Evolutionary conservation across 2,797 vertebrate species (phyloP), one percentile per base, ranked within the genome.

Genomic region (Siniperca undulata): DNA sequence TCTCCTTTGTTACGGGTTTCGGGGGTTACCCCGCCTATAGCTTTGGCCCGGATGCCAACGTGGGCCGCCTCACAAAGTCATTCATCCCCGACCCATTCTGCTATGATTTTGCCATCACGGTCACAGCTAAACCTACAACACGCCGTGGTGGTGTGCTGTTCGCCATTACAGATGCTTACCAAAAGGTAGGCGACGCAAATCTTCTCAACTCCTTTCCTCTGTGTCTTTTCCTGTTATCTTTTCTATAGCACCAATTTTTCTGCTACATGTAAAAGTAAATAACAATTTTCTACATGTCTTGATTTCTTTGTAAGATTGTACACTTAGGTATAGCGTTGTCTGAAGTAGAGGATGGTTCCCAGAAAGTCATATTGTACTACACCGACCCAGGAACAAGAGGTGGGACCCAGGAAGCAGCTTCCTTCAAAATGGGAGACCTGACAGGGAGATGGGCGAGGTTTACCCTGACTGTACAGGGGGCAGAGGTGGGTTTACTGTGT

Each of bases 1-100:
- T 99, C 84, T 97, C 97, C 90, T 99, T 99, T 38, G 94, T 99
- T 55, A 97, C 97, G 0, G 98, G 98, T 60, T 98, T 98, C 0
- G 97, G 97, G 85, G 98, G 98, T 4, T 98, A 97, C 89, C 97
- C 98, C 0, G 98, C 98, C 7, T 99, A 99, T 92, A 98, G 95
- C 92, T 99, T 99, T 0, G 96, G 96, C 13, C 95, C 95, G 0
- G 96, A 95, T 0, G 97, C 98, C 82, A 98, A 97, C 40, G 97
- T 99, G 0, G 98, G 97, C 53, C 97, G 98, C 5, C 92, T 99
- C 11, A 96, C 97, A 5, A 96, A 95, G 56, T 97, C 97, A 0
- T 96, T 99, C 85, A 91, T 99, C 52, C 97, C 97, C 0, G 91
- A 95, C 2, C 96, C 96, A 0, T 99, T 99, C 94, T 97, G 97